A percentile compares a stretch with the other conserved stretches of the same genome.
These are phyloP conservation scores for Syrrhaptes paradoxus DNA, from an alignment of 2,113 vertebrate genomes.

Conservation along the genomic window DNA sequence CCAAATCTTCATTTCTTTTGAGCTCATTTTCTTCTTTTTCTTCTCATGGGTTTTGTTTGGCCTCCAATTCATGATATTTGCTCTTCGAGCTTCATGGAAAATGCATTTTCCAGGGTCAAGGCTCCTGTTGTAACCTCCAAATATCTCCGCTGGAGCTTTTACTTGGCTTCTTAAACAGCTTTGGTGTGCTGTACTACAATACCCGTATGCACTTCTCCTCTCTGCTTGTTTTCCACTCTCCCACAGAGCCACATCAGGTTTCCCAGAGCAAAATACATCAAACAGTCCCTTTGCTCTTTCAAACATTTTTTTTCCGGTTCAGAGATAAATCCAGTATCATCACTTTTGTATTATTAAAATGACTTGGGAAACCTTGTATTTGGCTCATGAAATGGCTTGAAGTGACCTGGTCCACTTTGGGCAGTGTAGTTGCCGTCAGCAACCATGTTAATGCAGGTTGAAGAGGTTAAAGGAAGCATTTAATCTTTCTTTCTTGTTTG, in stretches of 20 bases:
- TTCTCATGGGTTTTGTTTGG: slow-evolving; percentile 42
- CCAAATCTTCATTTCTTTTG: slow-evolving; percentile 74
- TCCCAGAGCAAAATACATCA: neutral
- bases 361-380: neutral
- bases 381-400: neutral
- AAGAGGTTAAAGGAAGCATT: neutral
- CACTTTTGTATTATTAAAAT: neutral
- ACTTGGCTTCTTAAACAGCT: slow-evolving; percentile 15
- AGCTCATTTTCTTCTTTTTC: slow-evolving; percentile 58
- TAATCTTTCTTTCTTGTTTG: neutral
- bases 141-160: neutral
- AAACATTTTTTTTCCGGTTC: neutral
- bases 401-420: neutral
- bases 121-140: slow-evolving; percentile 5
- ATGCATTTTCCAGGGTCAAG: slow-evolving; percentile 29
- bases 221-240: slow-evolving; percentile 73
- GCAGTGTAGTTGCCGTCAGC: neutral
- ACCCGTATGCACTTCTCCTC: slow-evolving; percentile 15
- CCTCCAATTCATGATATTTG: slow-evolving; percentile 17
- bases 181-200: slow-evolving; percentile 44
- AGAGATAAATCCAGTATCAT: neutral
- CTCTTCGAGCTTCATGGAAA: slow-evolving; percentile 25
- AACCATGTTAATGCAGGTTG: neutral
- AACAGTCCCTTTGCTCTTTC: neutral
- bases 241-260: neutral